These are phyloP conservation scores for Turnix velox DNA, from an alignment of 2,113 vertebrate species.

Conservation along the genomic window DNA sequence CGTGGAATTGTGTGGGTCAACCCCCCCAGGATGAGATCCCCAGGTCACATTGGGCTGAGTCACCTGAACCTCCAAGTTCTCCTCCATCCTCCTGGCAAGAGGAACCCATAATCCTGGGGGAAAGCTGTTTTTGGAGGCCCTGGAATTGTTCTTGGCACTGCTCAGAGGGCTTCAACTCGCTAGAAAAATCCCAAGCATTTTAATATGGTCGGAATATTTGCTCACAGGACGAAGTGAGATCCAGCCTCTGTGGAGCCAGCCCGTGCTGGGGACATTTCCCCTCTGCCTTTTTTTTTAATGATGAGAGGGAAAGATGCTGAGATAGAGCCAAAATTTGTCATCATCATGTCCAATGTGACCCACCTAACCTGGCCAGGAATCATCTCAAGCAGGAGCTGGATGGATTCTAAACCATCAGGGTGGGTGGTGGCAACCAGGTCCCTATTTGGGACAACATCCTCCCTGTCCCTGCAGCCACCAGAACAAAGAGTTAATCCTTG, in stretches of 20 bases:
- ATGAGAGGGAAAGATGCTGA: rapidly evolving
- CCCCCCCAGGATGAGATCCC: background rate
- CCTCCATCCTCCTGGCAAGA: conserved; percentile 6
- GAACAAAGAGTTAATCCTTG: background rate
- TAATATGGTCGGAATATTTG: background rate
- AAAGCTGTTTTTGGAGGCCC: conserved; percentile 51
- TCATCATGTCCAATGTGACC: background rate
- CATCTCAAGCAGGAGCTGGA: background rate
- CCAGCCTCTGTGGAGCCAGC: background rate
- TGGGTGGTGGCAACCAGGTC: background rate
- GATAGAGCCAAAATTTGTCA: background rate
- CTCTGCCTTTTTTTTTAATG: too few species aligned
- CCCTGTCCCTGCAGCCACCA: background rate
- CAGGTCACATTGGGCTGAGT: background rate
- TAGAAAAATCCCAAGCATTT: conserved; percentile 49
- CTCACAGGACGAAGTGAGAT: background rate
- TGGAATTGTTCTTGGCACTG: conserved; percentile 50
- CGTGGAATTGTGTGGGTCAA: background rate
- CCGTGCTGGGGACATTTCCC: background rate
- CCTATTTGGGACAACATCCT: background rate
- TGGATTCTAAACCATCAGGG: background rate
- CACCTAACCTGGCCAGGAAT: background rate
- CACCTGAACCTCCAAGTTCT: background rate
- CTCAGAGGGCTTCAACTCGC: background rate
- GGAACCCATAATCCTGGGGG: conserved; percentile 10